Base-by-base conservation (phyloP, 2,797 vertebrate genomes). In the Chelidonichthys spinosus region DNA sequence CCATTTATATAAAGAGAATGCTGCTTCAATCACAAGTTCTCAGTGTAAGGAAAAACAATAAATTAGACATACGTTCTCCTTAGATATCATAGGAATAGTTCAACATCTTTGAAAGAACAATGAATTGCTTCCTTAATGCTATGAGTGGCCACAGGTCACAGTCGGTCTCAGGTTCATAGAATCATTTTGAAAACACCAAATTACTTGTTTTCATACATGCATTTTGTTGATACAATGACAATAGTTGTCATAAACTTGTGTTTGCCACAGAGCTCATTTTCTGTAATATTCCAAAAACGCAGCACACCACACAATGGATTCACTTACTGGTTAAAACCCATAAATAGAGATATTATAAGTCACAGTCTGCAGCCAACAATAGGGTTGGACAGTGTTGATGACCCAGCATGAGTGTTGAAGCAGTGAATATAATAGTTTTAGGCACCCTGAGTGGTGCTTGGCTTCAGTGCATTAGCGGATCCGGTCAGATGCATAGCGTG, bases 341-440 rank as follows among this genome's bases (percentile, higher is more conserved):
- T 69, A 72, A 85, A 75, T 69, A 42, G 73, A 87, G 72, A 81
- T 40, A 63, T 78, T 74, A 81, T 77, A 74, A 75, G 59, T 63
- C 60, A 55, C 37, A 68, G 73, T 71, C 36, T 14, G 15, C 35
- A 65, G 61, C 63, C 65, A 64, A 69, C 58, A 63, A 69, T 47
- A 15, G 18, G 13, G 33, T 60, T 71, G 64, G 72, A 68, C 68
- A 55, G 49, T 52, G 69, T 18, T 55, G 43, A 69, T 9, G 9
- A 62, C 69, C 35, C 80, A 89, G 78, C 64, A 4, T 81, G 83
- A 53, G 56, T 43, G 62, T 53, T 72, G 63, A 65, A 70, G 54
- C 65, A 13, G 42, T 76, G 82, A 72, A 79, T 85, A 37, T 74
- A 61, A 25, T 25, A 76, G 66, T 82, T 86, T 72, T 25, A 72